Base-by-base conservation (phyloP, 2,888 invertebrate species). In the Notodonta ziczac region DNA sequence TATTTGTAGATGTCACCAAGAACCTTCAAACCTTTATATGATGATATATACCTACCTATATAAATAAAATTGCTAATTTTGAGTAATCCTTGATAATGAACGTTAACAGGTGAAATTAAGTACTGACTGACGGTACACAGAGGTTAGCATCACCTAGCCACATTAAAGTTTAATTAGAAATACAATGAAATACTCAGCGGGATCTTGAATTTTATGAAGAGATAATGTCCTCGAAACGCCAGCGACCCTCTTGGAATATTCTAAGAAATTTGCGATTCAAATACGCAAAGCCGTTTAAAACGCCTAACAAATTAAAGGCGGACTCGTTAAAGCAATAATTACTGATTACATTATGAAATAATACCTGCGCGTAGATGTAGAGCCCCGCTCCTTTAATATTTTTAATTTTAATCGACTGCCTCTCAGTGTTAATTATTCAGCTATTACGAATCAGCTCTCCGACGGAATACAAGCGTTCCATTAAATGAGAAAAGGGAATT, bases 231-330 rank as follows among this genome's bases (percentile, higher is more conserved):
- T 91, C 88, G 80, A 88, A 90, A 88, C 88, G 90, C 86, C 84
- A 86, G 87, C 87, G 87, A 88, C 92, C 91, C 91, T 91, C 90
- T 85, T 87, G 87, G 91, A 93, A 92, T 93, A 92, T 93, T 93
- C 90, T 90, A 86, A 91, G 91, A 90, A 93, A 93, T 93, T 93
- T 93, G 93, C 87, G 92, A 93, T 93, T 93, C 93, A 93, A 93
- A 93, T 93, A 87, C 89, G 90, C 82, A 90, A 92, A 93, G 93
- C 92, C 93, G 92, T 93, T 92, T 93, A 89, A 91, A 91, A 93
- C 91, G 92, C 91, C 93, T 93, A 90, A 93, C 93, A 93, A 93
- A 93, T 93, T 93, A 92, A 91, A 91, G 89, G 88, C 90, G 85
- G 90, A 88, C 91, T 92, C 91, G 93, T 91, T 91, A 90, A 88